These are phyloP conservation scores for Acrocephalus arundinaceus DNA, from an alignment of 2,113 vertebrate species.

Conservation along the genomic window DNA sequence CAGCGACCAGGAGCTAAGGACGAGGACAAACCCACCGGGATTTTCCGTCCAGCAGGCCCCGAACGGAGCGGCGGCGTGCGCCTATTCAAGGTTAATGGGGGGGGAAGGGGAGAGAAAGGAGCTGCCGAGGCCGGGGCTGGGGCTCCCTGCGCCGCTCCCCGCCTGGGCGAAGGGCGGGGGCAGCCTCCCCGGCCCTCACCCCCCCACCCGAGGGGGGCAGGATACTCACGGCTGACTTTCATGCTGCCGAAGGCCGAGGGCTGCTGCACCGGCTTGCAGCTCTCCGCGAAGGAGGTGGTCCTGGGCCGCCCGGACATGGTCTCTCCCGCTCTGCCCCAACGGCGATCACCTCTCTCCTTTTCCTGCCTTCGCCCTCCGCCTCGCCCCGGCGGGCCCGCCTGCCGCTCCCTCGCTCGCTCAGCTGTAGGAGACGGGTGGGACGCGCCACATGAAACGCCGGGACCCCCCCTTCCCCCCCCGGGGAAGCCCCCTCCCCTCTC, in stretches of 20 bases:
- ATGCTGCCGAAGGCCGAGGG: constrained; percentile 97
- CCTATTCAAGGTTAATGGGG: constrained; percentile 71
- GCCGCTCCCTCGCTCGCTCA: constrained; percentile 29
- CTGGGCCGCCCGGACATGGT: constrained; percentile 97
- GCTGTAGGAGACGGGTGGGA: constrained; percentile 1
- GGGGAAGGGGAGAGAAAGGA: constrained; percentile 12
- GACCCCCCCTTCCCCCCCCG: neutral
- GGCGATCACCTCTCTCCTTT: constrained; percentile 60
- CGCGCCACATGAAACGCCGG: constrained; percentile 29
- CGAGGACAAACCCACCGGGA: neutral
- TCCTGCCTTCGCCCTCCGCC: constrained; percentile 54
- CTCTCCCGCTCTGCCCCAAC: constrained; percentile 48
- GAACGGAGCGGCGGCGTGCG: constrained; percentile 44
- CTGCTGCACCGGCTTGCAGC: constrained; percentile 98
- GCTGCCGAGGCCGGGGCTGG: constrained; percentile 9
- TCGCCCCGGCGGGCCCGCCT: constrained; percentile 6
- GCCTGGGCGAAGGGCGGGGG: neutral
- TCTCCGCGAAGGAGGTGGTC: constrained; percentile 99
- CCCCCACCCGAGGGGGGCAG: neutral
- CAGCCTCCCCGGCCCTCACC: neutral
- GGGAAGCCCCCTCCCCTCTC: constrained; percentile 30
- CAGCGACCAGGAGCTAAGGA: neutral
- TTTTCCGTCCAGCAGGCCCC: constrained; percentile 18
- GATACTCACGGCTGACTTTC: constrained; percentile 99
- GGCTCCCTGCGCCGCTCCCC: neutral